phyloP scores from a whole-genome alignment of 2,797 vertebrate species.

The Paguma larvata region DNA sequence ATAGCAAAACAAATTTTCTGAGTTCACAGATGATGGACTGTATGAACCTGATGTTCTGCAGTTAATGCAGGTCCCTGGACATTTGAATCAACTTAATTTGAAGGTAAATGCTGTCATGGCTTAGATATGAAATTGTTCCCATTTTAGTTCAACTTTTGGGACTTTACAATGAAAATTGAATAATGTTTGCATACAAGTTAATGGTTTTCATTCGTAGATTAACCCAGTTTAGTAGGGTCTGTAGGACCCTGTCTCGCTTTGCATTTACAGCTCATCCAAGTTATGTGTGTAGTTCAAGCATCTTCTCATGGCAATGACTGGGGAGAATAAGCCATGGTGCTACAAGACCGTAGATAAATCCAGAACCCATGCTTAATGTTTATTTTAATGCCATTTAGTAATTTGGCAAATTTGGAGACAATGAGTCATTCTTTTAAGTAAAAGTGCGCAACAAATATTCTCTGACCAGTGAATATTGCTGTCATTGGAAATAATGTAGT shows the following conservation, averaged over 20 bases:
- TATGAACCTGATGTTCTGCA: not conserved
- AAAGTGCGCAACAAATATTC: not conserved
- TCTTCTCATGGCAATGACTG: not conserved
- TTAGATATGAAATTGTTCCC: not conserved
- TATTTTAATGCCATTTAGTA: not conserved
- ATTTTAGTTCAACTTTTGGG: not conserved
- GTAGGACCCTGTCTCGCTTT: not conserved
- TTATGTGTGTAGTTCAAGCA: not conserved
- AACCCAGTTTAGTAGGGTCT: not conserved
- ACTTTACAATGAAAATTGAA: slow-evolving; percentile 23
- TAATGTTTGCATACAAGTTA: not conserved
- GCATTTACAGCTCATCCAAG: not conserved
- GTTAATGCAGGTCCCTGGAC: not conserved
- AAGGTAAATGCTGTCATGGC: not conserved
- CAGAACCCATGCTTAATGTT: not conserved
- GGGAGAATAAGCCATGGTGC: not conserved
- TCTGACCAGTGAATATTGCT: not conserved
- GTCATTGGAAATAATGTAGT: not conserved
- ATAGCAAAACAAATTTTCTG: slow-evolving; percentile 33
- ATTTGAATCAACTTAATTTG: slow-evolving; percentile 26
- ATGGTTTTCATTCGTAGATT: not conserved
- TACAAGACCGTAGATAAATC: not conserved
- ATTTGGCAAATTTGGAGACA: not conserved
- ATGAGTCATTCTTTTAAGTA: not conserved
- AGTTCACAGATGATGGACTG: not conserved